Base-by-base conservation (phyloP, 2,888 invertebrate species). In the Cryptocheilus praepositus region DNA sequence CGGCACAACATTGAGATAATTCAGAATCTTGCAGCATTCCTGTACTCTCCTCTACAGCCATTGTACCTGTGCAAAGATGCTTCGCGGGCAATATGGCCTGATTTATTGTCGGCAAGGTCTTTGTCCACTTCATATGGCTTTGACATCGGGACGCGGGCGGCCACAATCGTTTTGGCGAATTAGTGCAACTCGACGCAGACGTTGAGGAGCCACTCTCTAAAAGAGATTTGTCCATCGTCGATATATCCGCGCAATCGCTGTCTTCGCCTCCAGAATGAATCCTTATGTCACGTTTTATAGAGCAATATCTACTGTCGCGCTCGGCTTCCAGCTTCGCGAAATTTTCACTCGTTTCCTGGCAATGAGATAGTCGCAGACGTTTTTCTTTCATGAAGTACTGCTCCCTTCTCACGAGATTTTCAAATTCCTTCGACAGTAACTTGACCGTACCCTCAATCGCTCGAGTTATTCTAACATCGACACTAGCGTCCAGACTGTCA, bases 111-210 rank as follows among this genome's bases (percentile, higher is more conserved):
- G 67, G 91, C 89, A 77, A 91, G 84, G 86, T 91, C 90, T 88
- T 91, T 89, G 79, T 91, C 91, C 81, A 92, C 83, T 79, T 89
- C 84, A 85, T 86, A 77, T 84, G 83, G 64, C 78, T 83, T 53
- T 85, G 87, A 62, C 87, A 87, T 22, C 86, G 81, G 28, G 87
- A 87, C 3, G 87, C 87, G 3, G 88, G 87, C 63, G 88, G 89
- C 88, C 89, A 90, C 79, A 92, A 85, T 61, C 92, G 88, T 86
- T 92, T 93, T 0, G 93, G 93, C 0, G 92, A 92, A 81, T 92
- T 92, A 0, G 92, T 91, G 69, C 92, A 92, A 77, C 92, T 92
- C 0, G 93, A 92, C 61, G 91, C 91, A 0, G 92, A 92, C 0
- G 93, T 92, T 0, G 93, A 92, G 0, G 92, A 92, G 77, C 89